Percentiles rank a stretch among this genome's conserved stretches.
Evolutionary conservation across 2,113 vertebrate genomes (phyloP).

Genomic region (Gallinago media): DNA sequence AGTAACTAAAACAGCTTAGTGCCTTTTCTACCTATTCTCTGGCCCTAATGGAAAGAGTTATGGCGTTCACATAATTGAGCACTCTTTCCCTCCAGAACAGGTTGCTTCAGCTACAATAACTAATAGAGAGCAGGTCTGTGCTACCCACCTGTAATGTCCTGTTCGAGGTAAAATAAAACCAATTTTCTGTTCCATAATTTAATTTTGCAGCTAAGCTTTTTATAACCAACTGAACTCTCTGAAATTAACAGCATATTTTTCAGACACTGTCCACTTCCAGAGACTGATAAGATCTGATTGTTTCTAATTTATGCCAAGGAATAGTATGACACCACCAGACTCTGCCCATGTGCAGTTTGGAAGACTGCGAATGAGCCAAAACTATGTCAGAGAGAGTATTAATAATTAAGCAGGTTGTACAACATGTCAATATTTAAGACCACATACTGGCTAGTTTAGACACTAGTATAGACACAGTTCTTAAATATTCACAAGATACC

Average conservation of each 20-base stretch:
- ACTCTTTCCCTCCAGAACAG: neutral
- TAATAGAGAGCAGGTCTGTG: neutral
- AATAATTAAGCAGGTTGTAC: neutral
- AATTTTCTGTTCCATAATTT: neutral
- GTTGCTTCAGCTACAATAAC: neutral
- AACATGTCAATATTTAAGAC: neutral
- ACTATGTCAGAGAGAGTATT: neutral
- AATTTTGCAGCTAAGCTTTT: neutral
- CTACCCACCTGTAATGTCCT: neutral
- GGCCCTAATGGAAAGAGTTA: neutral
- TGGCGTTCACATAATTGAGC: too few species aligned
- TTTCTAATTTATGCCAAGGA: neutral
- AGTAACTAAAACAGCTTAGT: neutral
- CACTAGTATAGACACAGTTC: neutral
- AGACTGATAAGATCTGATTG: neutral
- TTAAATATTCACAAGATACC: neutral
- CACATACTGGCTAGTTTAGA: neutral
- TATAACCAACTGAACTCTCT: neutral
- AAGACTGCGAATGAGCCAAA: neutral
- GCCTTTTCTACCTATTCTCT: neutral
- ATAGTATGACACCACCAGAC: neutral
- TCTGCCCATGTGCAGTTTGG: accelerated
- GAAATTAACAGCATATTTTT: neutral
- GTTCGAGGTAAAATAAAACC: neutral
- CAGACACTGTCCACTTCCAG: neutral